Conservation (phyloP, 2,888 invertebrate genomes). For the Cylindroiulus punctatus region DNA sequence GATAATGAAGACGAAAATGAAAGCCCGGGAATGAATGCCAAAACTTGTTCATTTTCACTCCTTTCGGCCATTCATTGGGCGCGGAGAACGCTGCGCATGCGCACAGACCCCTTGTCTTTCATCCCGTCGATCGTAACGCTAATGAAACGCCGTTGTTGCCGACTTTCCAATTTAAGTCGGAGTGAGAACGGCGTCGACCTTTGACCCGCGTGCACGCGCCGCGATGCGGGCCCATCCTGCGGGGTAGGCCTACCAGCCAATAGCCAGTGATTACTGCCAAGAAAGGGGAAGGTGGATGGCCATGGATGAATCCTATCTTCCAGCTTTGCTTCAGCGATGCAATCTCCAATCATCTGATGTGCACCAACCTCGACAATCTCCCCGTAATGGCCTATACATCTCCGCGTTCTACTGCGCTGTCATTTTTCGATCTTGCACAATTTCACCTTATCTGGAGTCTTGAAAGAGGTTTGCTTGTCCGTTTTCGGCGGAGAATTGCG, state of each 20-base stretch:
- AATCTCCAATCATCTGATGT: background rate
- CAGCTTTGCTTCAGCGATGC: slow-evolving; percentile 13
- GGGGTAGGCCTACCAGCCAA: background rate
- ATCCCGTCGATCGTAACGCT: slow-evolving; percentile 7
- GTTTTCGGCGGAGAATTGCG: background rate
- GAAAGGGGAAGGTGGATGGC: background rate
- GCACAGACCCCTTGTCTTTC: slow-evolving; percentile 48
- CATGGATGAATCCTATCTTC: slow-evolving; percentile 1
- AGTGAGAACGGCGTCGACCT: slow-evolving; percentile 31
- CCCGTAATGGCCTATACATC: slow-evolving; percentile 7
- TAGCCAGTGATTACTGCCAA: background rate
- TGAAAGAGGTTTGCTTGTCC: background rate
- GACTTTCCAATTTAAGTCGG: slow-evolving; percentile 49
- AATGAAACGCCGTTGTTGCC: slow-evolving; percentile 51
- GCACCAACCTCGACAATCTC: background rate
- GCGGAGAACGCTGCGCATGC: slow-evolving; percentile 41
- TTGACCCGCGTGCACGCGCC: background rate
- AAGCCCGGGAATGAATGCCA: slow-evolving; percentile 23
- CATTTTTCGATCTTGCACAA: background rate
- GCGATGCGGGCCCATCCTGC: background rate
- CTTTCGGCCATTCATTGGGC: slow-evolving; percentile 34
- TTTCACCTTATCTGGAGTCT: background rate
- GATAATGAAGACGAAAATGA: slow-evolving; percentile 42
- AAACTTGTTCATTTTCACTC: slow-evolving; percentile 42
- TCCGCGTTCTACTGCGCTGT: background rate